These are phyloP conservation scores for Bicyclus anynana DNA, from an alignment of 1,140 invertebrate species.

Conservation along the genomic window DNA sequence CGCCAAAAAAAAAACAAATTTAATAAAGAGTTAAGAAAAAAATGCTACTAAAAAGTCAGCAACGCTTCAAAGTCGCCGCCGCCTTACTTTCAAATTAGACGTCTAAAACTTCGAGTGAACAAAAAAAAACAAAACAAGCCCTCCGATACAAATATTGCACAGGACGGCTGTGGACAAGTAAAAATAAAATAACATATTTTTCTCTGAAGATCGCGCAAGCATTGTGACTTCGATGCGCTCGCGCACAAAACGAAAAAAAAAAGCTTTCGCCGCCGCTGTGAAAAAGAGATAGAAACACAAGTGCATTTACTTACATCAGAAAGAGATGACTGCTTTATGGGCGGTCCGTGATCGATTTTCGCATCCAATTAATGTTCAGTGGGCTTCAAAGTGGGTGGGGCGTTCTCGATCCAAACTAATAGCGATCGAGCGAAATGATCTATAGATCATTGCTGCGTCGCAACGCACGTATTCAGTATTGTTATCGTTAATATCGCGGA, in stretches of 20 bases:
- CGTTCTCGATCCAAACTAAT: conserved; percentile 58
- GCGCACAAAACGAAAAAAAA: conserved; percentile 60
- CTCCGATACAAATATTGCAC: conserved; percentile 74
- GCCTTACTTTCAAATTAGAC: conserved; percentile 64
- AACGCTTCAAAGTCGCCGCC: conserved; percentile 34
- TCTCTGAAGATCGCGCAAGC: conserved; percentile 57
- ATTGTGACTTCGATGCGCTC: conserved; percentile 52
- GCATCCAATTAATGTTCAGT: conserved; percentile 73
- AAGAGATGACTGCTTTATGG: conserved; percentile 42
- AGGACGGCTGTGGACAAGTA: conserved; percentile 50
- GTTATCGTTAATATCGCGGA: conserved; percentile 65
- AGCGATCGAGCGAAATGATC: conserved; percentile 71
- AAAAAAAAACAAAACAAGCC: conserved; percentile 38
- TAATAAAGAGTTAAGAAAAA: conserved; percentile 15
- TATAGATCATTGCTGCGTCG: conserved; percentile 61
- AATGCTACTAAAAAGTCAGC: conserved; percentile 34
- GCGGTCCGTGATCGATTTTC: conserved; percentile 58
- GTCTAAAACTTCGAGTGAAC: conserved; percentile 42
- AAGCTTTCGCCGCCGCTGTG: conserved; percentile 21
- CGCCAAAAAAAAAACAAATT: not conserved
- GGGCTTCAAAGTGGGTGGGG: conserved; percentile 66
- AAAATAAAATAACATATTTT: conserved; percentile 70
- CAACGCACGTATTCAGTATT: conserved; percentile 53
- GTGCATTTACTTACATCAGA: conserved; percentile 15
- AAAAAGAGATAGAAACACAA: conserved; percentile 30